Percentiles rank a stretch among this genome's conserved stretches.
Conservation (phyloP, 1,140 invertebrate genomes). For the Lineus longissimus region DNA sequence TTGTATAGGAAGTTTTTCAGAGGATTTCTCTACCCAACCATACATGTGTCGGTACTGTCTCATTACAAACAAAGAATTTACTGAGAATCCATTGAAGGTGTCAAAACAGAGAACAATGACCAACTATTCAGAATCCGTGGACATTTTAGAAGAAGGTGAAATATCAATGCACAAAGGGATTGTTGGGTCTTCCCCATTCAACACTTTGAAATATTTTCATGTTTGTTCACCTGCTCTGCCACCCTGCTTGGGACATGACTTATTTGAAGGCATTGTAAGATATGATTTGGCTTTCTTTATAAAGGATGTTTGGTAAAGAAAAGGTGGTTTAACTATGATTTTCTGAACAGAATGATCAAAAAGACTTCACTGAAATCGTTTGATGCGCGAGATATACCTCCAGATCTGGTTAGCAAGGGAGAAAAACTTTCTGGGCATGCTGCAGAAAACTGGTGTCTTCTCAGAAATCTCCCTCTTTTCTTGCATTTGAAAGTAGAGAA, state of each 20-base stretch:
- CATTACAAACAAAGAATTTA: neutral
- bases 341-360: neutral
- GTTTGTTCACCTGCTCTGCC: neutral
- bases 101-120: neutral
- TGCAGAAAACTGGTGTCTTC: neutral
- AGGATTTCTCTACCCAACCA: neutral
- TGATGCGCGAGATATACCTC: too few species aligned
- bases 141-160: neutral
- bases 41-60: neutral
- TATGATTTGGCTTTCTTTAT: neutral
- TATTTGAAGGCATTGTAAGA: neutral
- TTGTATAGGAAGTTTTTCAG: neutral
- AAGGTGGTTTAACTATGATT: neutral
- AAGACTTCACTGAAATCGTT: neutral
- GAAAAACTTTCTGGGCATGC: too few species aligned
- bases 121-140: neutral
- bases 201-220: neutral
- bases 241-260: conserved; percentile 1
- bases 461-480: neutral
- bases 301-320: neutral
- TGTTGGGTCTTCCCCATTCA: neutral
- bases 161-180: neutral
- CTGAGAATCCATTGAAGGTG: neutral
- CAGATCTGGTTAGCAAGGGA: too few species aligned
- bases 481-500: neutral